Evolutionary conservation across 2,113 vertebrate genomes (phyloP), one percentile per base, ranked within the genome.

Genomic region (Passer domesticus): DNA sequence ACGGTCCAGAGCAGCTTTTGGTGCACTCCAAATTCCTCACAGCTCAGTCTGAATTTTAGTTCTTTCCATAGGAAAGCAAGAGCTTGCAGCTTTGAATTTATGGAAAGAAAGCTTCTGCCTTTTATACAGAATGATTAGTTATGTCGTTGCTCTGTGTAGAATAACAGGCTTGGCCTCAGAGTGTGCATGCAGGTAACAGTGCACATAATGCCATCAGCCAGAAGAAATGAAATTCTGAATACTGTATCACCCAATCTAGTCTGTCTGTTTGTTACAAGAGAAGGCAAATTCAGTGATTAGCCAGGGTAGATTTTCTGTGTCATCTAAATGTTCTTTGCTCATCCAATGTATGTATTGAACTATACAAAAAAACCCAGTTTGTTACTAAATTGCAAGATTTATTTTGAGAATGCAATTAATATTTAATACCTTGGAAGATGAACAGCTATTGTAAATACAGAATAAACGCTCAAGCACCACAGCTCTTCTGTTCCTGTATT

Each of bases 311-410:
- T 50, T 53, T 83, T 69, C 19, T 56, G 6, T 58, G 24, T 69
- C 43, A 21, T 77, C 30, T 39, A 39, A 70, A 64, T 41, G 37
- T 83, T 55, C 27, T 80, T 66, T 74, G 23, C 19, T 92, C 25
- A 46, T 78, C 28, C 35, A 81, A 11, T 33, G 25, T 4, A 76
- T 14, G 15, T 60, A 88, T 41, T 43, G 75, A n/a, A 66, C 50
- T 92, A 27, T 69, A 80, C 23, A 76, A 90, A 85, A 85, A 37
- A 0, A 1, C 6, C 41, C 47, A 2, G 3, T 83, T 83, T 83
- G 35, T 81, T 94, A 93, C 86, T 88, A 80, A 97, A 95, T 67
- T 43, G 79, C 39, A 95, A 93, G 59, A 50, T 94, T 95, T 96
- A 91, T 94, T 95, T 95, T 94, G 55, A 85, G 72, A 93, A 94